Percentiles rank a stretch among this genome's conserved stretches.
Evolutionary conservation across 2,113 vertebrate genomes (phyloP).

Genomic region (Phaethon lepturus): DNA sequence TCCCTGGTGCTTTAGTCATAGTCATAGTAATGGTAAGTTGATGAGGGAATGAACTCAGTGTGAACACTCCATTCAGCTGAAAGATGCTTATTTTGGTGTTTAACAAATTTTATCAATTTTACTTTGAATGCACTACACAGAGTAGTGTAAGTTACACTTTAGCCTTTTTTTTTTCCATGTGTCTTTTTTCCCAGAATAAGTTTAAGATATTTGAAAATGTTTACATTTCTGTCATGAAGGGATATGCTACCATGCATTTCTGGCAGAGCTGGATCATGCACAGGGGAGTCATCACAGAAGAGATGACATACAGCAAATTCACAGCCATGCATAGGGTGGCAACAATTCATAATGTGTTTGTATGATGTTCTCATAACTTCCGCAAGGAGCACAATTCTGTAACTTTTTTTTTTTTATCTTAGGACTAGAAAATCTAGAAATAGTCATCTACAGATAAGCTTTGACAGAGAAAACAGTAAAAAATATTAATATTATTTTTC

Average conservation of each 20-base stretch:
- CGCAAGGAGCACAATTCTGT: accelerated
- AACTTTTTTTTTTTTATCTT: neutral
- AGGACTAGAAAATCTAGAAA: neutral
- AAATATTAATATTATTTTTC: neutral
- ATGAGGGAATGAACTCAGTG: neutral
- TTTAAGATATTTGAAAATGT: neutral
- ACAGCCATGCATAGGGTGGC: neutral
- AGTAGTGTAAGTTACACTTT: neutral
- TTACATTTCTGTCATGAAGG: neutral
- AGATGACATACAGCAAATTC: neutral
- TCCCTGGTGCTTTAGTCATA: neutral
- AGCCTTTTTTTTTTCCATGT: neutral
- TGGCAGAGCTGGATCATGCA: neutral
- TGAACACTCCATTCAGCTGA: neutral
- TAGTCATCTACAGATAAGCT: neutral
- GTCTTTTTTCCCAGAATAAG: neutral
- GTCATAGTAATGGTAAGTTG: neutral
- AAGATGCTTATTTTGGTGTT: neutral
- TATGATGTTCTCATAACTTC: neutral
- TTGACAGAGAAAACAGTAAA: neutral
- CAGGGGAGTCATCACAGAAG: neutral
- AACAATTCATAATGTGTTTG: neutral
- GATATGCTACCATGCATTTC: neutral
- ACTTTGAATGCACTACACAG: neutral
- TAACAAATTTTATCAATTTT: neutral